Evolutionary conservation across 2,113 vertebrate species (phyloP).

Genomic region (Heterotilapia buettikoferi): DNA sequence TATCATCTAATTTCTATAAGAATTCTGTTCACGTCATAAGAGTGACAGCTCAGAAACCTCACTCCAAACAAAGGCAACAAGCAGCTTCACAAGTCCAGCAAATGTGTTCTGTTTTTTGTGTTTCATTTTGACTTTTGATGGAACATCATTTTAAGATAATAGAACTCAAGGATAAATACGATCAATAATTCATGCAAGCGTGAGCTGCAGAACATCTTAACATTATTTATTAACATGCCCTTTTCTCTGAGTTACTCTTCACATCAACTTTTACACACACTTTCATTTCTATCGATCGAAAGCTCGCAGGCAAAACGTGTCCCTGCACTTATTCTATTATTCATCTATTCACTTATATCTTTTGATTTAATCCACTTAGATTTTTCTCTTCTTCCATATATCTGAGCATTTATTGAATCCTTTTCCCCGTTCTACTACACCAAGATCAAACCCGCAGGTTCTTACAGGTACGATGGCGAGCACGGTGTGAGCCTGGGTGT

Average conservation of each 20-base stretch:
- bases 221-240: background rate
- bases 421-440: background rate
- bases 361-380: background rate
- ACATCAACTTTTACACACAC: background rate
- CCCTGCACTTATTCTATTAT: background rate
- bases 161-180: background rate
- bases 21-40: background rate
- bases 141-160: background rate
- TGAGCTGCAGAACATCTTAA: background rate
- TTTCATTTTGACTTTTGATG: background rate
- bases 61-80: background rate
- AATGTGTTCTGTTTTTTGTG: background rate
- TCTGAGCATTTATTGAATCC: background rate
- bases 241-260: background rate
- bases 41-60: background rate
- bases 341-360: background rate
- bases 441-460: background rate
- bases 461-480: constrained; percentile 97
- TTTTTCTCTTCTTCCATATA: background rate
- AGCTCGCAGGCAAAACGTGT: background rate
- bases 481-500: constrained; percentile 91
- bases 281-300: background rate
- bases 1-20: background rate
- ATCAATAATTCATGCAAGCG: background rate
- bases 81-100: background rate